Percentiles rank a stretch among this genome's conserved stretches.
These are phyloP conservation scores for Chironomus tepperi DNA, from an alignment of 1,140 invertebrate species.

Conservation along the genomic window DNA sequence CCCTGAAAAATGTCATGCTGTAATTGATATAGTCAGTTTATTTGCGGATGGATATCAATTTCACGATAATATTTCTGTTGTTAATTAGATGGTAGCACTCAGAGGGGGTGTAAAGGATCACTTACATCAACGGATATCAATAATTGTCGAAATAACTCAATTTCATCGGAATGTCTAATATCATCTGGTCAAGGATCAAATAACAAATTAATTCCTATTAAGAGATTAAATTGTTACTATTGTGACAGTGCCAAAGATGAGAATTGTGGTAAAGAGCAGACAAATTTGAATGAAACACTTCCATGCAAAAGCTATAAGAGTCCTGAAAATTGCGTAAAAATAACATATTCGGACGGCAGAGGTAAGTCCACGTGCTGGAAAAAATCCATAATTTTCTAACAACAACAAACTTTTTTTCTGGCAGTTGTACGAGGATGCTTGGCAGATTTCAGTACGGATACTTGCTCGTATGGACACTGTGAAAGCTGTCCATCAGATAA, in stretches of 20 bases:
- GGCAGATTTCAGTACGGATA: neutral
- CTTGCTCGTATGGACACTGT: neutral
- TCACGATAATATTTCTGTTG: neutral
- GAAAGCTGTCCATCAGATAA: neutral
- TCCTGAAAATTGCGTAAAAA: neutral
- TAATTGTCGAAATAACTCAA: neutral
- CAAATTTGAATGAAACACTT: neutral
- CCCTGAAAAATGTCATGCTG: too few species aligned
- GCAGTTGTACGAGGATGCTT: neutral
- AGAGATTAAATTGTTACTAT: neutral
- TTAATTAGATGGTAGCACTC: neutral
- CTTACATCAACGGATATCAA: neutral
- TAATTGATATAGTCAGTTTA: too few species aligned
- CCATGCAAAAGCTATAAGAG: neutral
- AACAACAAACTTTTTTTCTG: neutral
- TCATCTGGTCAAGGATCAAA: constrained; percentile 11
- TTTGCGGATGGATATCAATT: too few species aligned
- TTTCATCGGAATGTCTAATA: neutral
- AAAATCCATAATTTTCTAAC: neutral
- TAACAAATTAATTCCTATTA: neutral
- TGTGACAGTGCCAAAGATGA: neutral
- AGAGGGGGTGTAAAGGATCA: neutral
- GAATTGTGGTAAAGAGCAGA: neutral
- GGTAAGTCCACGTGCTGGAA: neutral
- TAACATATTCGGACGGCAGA: neutral